Conservation (phyloP, 92 coral and sea anemone species). For the Epizoanthus rinbou region DNA sequence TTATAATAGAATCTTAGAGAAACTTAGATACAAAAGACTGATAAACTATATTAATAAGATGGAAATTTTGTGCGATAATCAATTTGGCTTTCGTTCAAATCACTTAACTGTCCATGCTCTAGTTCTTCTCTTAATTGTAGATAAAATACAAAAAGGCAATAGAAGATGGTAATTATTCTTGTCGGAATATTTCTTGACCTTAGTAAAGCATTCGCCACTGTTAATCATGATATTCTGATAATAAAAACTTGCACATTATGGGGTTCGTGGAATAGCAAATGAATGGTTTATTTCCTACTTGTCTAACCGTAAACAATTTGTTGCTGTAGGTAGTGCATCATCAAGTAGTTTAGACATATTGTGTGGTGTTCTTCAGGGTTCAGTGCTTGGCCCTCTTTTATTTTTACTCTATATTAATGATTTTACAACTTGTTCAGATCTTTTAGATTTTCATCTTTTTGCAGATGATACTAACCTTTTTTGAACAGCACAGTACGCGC, state of each 20-base stretch:
- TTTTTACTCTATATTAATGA: conserved; percentile 17
- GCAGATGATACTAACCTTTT: not conserved
- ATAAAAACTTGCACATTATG: conserved; percentile 33
- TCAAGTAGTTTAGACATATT: not conserved
- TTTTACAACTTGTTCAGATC: conserved; percentile 3
- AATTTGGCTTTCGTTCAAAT: conserved; percentile 46
- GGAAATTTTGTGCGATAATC: conserved; percentile 16
- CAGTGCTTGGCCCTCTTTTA: too few species aligned
- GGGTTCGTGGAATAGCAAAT: conserved; percentile 19
- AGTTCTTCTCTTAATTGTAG: conserved; percentile 22
- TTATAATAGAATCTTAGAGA: conserved; percentile 35
- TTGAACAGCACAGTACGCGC: too few species aligned
- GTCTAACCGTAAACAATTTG: conserved; percentile 23
- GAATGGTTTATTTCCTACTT: conserved; percentile 34
- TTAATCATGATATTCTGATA: conserved; percentile 22
- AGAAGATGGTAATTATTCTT: conserved; percentile 36
- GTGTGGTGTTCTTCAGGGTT: conserved; percentile 23
- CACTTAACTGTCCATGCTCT: conserved; percentile 46
- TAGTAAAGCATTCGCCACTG: conserved; percentile 29
- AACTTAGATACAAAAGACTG: conserved; percentile 31
- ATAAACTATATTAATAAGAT: conserved; percentile 9
- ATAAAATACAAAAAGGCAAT: conserved; percentile 46
- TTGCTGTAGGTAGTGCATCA: conserved; percentile 1
- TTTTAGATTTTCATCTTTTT: conserved; percentile 13
- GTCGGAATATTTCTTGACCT: conserved; percentile 34